phyloP scores from a whole-genome alignment of 2,113 vertebrate genomes.

The Silurus meridionalis region DNA sequence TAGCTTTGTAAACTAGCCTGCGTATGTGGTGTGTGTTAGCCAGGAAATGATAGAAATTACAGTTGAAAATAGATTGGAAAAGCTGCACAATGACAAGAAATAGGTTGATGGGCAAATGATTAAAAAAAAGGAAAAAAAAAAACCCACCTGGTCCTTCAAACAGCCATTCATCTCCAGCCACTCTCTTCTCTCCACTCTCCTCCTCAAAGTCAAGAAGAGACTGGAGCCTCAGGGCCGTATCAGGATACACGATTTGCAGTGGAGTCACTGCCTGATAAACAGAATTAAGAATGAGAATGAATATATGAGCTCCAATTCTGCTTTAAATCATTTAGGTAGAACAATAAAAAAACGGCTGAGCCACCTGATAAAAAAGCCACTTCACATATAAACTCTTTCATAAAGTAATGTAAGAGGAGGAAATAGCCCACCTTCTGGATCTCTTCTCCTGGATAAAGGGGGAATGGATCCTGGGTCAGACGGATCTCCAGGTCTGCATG shows the following conservation, averaged over 20 bases:
- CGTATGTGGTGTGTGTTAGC: no score
- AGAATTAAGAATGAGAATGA: neutral
- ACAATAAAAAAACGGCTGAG: neutral
- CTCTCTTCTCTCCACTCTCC: constrained; percentile 64
- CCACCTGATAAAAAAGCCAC: neutral
- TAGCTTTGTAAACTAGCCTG: no score
- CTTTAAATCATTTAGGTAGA: neutral
- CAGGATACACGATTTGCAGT: constrained; percentile 85
- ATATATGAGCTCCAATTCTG: neutral
- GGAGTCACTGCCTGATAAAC: constrained; percentile 74
- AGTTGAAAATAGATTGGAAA: no score
- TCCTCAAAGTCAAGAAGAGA: constrained; percentile 84
- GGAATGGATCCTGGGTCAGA: constrained; percentile 81
- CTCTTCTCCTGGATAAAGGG: constrained; percentile 74
- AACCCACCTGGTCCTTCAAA: constrained; percentile 85
- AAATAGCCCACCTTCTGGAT: constrained; percentile 66
- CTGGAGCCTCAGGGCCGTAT: constrained; percentile 86
- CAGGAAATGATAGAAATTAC: no score
- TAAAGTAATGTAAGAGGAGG: no score
- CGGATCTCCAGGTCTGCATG: constrained; percentile 88
- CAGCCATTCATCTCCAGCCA: constrained; percentile 90
- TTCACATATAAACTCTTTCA: neutral
- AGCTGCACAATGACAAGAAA: no score
- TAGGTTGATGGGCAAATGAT: no score
- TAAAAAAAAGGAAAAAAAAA: no score